Base-by-base conservation (phyloP, 1,140 invertebrate species). In the Lasioglossum albipes region DNA sequence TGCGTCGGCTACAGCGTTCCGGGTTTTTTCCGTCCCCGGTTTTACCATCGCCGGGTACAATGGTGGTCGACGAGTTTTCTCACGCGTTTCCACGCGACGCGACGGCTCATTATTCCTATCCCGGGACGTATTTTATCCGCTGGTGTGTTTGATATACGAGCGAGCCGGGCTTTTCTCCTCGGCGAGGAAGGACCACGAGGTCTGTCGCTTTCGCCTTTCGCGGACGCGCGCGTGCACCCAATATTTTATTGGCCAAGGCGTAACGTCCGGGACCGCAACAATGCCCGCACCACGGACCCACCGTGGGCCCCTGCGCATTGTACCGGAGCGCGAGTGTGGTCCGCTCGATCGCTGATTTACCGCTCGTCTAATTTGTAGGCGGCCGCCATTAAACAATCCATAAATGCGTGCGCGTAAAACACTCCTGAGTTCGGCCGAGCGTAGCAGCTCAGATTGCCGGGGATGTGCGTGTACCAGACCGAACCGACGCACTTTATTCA, bases 341-440 rank as follows among this genome's bases (percentile, higher is more conserved):
- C 91, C 87, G 88, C 88, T 93, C 91, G 91, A 93, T 93, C 81
- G 67, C 91, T 93, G 92, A 93, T 93, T 93, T 93, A 93, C 91
- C 89, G 90, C 91, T 92, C 88, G 87, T 92, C 91, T 93, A 93
- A 93, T 93, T 93, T 93, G 92, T 93, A 93, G 91, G 92, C 92
- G 92, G 92, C 87, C 90, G 89, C 90, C 89, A 92, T 93, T 93
- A 93, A 93, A 92, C 91, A 93, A 93, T 93, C 92, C 93, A 93
- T 93, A 93, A 93, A 93, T 85, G 89, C 88, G 81, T 86, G 87
- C 89, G 88, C 91, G 90, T 93, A 93, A 93, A 92, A 92, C 91
- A 91, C 89, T 90, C 87, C 80, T 77, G 85, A 73, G 81, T 75
- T 85, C 67, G 68, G 74, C 10, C 54, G 65, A 73, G 22, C 70